Conservation (phyloP, 2,888 invertebrate species). For the Trichogramma dendrolimi region DNA sequence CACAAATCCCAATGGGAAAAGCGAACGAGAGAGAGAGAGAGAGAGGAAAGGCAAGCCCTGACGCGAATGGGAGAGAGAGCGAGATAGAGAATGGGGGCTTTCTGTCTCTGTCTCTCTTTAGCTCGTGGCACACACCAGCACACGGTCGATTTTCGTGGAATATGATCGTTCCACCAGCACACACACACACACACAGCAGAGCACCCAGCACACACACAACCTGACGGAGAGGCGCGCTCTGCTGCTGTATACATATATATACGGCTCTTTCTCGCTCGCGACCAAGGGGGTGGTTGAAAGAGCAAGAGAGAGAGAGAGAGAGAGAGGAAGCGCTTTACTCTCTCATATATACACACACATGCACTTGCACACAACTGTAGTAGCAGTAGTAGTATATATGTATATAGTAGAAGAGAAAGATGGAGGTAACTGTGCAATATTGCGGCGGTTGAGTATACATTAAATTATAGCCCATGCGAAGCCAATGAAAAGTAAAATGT, state of each 20-base stretch:
- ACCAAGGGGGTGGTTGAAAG: no score
- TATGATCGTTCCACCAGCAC: slow-evolving; percentile 11
- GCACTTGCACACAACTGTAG: no score
- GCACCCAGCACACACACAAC: background rate
- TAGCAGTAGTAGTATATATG: no score
- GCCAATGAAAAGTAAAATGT: no score
- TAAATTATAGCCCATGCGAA: no score
- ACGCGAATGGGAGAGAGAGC: slow-evolving; percentile 1
- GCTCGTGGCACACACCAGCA: slow-evolving; percentile 27
- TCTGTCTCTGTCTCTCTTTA: background rate
- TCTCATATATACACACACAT: no score
- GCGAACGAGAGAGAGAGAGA: background rate
- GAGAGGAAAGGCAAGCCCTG: slow-evolving; percentile 25
- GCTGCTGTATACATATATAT: no score
- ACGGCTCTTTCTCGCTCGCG: no score
- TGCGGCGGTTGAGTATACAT: no score
- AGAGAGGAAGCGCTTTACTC: background rate
- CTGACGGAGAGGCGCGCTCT: background rate
- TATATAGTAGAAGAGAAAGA: no score
- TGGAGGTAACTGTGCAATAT: no score
- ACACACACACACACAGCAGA: slow-evolving; percentile 2
- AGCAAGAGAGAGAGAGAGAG: background rate
- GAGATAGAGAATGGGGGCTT: slow-evolving; percentile 12
- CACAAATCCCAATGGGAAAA: no score
- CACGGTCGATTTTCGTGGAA: slow-evolving; percentile 32